Base-by-base conservation (phyloP, 2,797 vertebrate species). In the Pseudotriccus pelzelni region DNA sequence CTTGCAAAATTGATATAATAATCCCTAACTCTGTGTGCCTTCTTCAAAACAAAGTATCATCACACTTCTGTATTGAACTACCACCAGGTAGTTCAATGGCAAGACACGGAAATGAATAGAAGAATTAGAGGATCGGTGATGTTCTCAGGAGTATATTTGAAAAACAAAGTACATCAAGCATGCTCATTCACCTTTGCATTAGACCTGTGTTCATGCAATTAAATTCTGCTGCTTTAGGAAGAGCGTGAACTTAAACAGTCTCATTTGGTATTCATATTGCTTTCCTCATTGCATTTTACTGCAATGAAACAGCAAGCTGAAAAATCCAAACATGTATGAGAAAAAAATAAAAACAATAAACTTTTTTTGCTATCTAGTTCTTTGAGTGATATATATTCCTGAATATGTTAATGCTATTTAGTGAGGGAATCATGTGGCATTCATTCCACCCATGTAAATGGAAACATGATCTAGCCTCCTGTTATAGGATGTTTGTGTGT, bases 1-100 rank as follows among this genome's bases (percentile, higher is more conserved):
- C 70, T 83, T 72, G 49, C 49, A 90, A 91, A 85, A 94, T 78
- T 94, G 76, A 63, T 93, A 76, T 53, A 88, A 91, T 67, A 94
- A 94, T 88, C 50, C 62, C 76, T 62, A 79, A 63, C 49, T 83
- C 50, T 28, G 27, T 46, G 32, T 73, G 62, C 30, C 37, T 82
- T 73, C 87, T 81, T 85, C 87, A 82, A 88, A 95, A 93, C 4
- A 1, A 93, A 86, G 25, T 86, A 81, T 82, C 60, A 76, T 78
- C 77, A 70, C 24, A 67, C 14, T n/a, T 75, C 52, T 6, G 1
- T 49, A 94, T 41, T 67, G 59, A 82, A 67, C 49, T 62, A 62
- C 12, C 52, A 59, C 52, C 52, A 86, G 44, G 24, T 67, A 60
- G 76, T 82, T n/a, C n/a, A n/a, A 86, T 22, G 59, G 32, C 15